Conservation (phyloP, 1,140 invertebrate genomes). For the Pteromalus puparum region DNA sequence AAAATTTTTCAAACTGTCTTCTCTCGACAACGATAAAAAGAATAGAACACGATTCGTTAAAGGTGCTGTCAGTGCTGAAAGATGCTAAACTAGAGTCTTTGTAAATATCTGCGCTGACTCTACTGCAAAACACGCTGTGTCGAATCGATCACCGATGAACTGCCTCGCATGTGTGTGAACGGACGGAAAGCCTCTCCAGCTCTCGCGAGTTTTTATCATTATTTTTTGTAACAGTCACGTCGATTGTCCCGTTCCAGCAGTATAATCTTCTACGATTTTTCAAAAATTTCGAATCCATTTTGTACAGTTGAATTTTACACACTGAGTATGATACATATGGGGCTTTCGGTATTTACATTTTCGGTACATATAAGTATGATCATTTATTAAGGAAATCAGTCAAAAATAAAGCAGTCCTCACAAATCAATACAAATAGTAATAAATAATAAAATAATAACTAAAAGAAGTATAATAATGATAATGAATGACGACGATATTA, state of each 20-base stretch:
- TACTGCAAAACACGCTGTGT: not conserved
- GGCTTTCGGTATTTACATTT: constrained; percentile 1
- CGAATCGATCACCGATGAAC: constrained; percentile 31
- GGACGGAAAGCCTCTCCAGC: not conserved
- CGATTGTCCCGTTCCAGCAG: too few relatives aligned
- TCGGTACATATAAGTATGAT: not conserved
- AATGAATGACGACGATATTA: constrained; percentile 35
- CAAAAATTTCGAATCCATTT: not conserved
- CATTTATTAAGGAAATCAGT: constrained; percentile 4
- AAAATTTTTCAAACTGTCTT: not conserved
- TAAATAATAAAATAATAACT: constrained; percentile 3
- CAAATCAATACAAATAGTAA: constrained; percentile 9
- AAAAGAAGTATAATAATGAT: constrained; percentile 8
- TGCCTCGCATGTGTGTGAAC: constrained; percentile 22
- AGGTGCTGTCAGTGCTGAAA: constrained; percentile 27
- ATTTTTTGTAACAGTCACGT: too few relatives aligned
- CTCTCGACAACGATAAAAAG: constrained; percentile 3
- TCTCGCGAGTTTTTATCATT: too few relatives aligned
- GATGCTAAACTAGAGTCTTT: constrained; percentile 14
- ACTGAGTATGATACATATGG: not conserved
- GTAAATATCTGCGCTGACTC: constrained; percentile 27
- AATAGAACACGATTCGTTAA: not conserved
- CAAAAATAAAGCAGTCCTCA: not conserved
- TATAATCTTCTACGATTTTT: not conserved
- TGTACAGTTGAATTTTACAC: not conserved